Conservation (phyloP, 1,140 invertebrate species). For the Lepidotrigona ventralis region DNA sequence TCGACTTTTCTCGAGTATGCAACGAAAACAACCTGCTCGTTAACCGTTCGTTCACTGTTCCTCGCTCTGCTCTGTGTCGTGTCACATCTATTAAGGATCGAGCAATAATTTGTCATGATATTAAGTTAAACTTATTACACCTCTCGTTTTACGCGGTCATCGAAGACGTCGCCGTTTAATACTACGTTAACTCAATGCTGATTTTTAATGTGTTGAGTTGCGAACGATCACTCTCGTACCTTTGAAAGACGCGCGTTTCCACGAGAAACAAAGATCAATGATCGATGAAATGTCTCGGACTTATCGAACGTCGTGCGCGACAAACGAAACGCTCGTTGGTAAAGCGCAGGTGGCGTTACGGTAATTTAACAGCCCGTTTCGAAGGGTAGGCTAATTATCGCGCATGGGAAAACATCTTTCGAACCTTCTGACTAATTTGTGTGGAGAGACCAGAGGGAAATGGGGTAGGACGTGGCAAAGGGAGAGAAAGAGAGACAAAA, state of each 20-base stretch:
- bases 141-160: too few species aligned
- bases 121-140: too few species aligned
- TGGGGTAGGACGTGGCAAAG: not conserved
- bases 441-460: not conserved
- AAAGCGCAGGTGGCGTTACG: constrained; percentile 56
- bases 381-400: constrained; percentile 58
- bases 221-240: not conserved
- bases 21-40: not conserved
- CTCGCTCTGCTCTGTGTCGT: too few species aligned
- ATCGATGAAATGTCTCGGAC: too few species aligned
- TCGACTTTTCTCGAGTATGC: not conserved
- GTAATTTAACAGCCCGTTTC: constrained; percentile 48
- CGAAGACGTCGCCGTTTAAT: too few species aligned
- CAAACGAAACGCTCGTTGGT: constrained; percentile 10
- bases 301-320: not conserved
- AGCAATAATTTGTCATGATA: too few species aligned
- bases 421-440: constrained; percentile 53
- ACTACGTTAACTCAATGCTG: too few species aligned
- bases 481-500: not conserved
- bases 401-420: constrained; percentile 48
- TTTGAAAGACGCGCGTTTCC: not conserved
- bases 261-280: not conserved
- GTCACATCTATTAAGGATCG: not conserved
- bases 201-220: too few species aligned
- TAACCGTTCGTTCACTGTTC: not conserved